phyloP scores from a whole-genome alignment of 37 sponge, comb jelly and placozoan genomes.

The Ianthella basta region DNA sequence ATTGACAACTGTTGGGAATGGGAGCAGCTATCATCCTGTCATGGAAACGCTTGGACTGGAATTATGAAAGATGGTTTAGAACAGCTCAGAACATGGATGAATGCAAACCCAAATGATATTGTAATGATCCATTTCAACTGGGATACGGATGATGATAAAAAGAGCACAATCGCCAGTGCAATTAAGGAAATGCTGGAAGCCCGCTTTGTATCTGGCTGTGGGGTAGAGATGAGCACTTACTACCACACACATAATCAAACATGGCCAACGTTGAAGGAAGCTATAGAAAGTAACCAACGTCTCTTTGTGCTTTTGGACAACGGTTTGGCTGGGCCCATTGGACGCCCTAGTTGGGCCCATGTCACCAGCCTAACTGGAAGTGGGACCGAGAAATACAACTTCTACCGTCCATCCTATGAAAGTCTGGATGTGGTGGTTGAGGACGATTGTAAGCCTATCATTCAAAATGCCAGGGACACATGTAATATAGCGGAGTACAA shows the following conservation, averaged over 20 bases:
- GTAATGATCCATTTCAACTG: slow-evolving; percentile 25
- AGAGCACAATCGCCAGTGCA: neutral
- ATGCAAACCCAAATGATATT: neutral
- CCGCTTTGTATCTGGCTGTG: neutral
- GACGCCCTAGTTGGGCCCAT: neutral
- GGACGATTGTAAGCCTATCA: neutral
- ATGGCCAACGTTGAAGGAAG: slow-evolving; percentile 51
- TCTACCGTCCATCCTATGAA: neutral
- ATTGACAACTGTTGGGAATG: slow-evolving; percentile 29
- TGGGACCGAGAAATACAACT: neutral
- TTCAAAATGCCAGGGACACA: neutral
- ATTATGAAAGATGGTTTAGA: neutral
- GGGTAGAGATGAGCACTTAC: neutral
- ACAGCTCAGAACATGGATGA: slow-evolving; percentile 49
- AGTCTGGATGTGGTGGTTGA: neutral
- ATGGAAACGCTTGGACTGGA: slow-evolving; percentile 35
- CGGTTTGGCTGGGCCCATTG: neutral
- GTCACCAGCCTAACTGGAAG: neutral
- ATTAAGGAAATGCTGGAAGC: neutral
- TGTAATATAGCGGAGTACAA: neutral
- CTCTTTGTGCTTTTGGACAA: slow-evolving; percentile 38
- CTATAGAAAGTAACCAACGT: slow-evolving; percentile 17
- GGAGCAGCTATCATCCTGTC: slow-evolving; percentile 23
- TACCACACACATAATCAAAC: neutral
- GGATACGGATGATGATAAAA: neutral